Evolutionary conservation across 1,140 invertebrate genomes (phyloP).

Genomic region (Meloidogyne hapla): DNA sequence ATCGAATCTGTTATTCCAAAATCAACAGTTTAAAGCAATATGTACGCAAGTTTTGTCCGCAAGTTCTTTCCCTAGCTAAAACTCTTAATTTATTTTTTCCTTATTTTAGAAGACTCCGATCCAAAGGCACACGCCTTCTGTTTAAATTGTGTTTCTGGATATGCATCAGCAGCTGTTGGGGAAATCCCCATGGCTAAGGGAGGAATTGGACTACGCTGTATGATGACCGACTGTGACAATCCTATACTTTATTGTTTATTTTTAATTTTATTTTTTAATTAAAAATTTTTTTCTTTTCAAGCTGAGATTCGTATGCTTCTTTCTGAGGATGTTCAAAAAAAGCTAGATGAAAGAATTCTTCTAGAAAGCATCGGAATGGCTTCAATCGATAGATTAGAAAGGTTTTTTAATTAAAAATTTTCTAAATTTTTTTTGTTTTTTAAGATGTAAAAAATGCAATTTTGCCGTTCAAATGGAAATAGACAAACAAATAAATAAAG

Average conservation of each 20-base stretch:
- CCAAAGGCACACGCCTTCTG: slow-evolving; percentile 27
- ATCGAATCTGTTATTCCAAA: too few species aligned
- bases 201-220: slow-evolving; percentile 41
- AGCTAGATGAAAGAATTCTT: slow-evolving; percentile 40
- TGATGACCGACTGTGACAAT: slow-evolving; percentile 34
- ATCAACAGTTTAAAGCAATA: too few species aligned
- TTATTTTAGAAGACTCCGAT: slow-evolving; percentile 4
- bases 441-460: slow-evolving; percentile 40
- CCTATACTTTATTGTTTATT: slow-evolving; percentile 41
- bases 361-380: slow-evolving; percentile 42
- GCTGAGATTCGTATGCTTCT: slow-evolving; percentile 34
- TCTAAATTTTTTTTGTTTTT: background rate
- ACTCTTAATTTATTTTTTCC: background rate
- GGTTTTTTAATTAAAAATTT: slow-evolving; percentile 23
- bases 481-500: slow-evolving; percentile 39
- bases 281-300: slow-evolving; percentile 21
- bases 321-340: slow-evolving; percentile 21
- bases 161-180: slow-evolving; percentile 33
- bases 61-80: too few species aligned
- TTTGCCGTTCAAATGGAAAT: slow-evolving; percentile 40
- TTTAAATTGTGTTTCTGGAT: slow-evolving; percentile 18
- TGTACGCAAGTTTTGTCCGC: too few species aligned
- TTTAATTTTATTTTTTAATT: background rate
- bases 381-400: slow-evolving; percentile 31
- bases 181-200: slow-evolving; percentile 39